Evolutionary conservation across 2,888 invertebrate genomes (phyloP).

Genomic region (Caenorhabditis angaria): DNA sequence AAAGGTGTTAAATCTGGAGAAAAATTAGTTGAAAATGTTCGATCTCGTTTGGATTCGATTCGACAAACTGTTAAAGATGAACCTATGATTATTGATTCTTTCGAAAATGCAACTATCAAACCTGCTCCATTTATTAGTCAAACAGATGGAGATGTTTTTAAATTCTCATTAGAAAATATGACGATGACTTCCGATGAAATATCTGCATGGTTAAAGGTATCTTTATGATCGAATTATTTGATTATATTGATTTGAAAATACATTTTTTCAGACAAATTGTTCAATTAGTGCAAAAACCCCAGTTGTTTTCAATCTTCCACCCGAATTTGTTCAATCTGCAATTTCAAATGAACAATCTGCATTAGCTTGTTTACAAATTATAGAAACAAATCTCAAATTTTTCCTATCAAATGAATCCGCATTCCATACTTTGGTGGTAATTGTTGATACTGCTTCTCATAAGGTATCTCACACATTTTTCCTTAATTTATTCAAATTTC

Average conservation of each 20-base stretch:
- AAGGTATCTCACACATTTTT: conserved; percentile 16
- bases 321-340: conserved; percentile 21
- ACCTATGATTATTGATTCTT: conserved; percentile 11
- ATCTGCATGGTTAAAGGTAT: conserved; percentile 22
- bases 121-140: neutral
- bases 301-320: conserved; percentile 18
- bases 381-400: conserved; percentile 46
- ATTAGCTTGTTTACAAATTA: conserved; percentile 14
- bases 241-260: neutral
- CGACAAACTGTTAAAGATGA: conserved; percentile 6
- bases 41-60: neutral
- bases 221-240: conserved; percentile 3
- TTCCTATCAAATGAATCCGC: conserved; percentile 41
- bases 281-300: neutral
- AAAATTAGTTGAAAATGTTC: conserved; percentile 13
- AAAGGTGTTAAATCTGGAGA: conserved; percentile 21
- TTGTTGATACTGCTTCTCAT: conserved; percentile 31
- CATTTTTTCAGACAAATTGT: neutral
- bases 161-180: neutral
- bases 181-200: neutral
- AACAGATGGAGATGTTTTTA: neutral
- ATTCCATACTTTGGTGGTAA: conserved; percentile 30
- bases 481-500: neutral
- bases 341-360: conserved; percentile 23
- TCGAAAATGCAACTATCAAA: neutral